Evolutionary conservation across 2,888 invertebrate genomes (phyloP).

Genomic region (Dexiosoma caninum): DNA sequence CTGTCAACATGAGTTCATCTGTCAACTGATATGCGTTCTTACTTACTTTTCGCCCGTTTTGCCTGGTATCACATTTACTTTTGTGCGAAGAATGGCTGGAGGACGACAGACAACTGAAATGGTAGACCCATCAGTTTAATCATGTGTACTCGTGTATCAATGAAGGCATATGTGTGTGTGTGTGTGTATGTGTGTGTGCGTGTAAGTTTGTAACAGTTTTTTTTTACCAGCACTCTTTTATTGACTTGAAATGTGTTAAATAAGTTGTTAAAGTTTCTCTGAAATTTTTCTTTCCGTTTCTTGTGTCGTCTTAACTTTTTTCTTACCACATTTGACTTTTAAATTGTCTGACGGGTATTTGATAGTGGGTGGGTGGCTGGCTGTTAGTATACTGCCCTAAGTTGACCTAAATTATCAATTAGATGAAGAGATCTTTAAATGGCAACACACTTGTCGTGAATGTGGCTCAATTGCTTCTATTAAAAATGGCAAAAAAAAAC

Average conservation of each 20-base stretch:
- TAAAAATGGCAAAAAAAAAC: neutral
- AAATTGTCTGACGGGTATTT: constrained; percentile 50
- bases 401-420: constrained; percentile 57
- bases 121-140: constrained; percentile 44
- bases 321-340: constrained; percentile 64
- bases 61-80: constrained; percentile 42
- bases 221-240: neutral
- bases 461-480: neutral
- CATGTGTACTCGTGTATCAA: constrained; percentile 38
- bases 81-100: neutral
- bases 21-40: constrained; percentile 72
- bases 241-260: constrained; percentile 56
- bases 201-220: neutral
- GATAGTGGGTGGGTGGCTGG: neutral
- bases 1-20: constrained; percentile 73
- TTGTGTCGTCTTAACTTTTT: constrained; percentile 15
- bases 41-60: constrained; percentile 8
- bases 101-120: constrained; percentile 12
- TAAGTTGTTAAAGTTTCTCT: constrained; percentile 65
- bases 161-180: neutral
- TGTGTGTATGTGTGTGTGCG: neutral
- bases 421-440: constrained; percentile 13
- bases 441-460: constrained; percentile 20
- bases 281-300: constrained; percentile 32
- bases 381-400: neutral